Evolutionary conservation across 2,113 vertebrate genomes (phyloP).

Genomic region (Seriola dumerili): DNA sequence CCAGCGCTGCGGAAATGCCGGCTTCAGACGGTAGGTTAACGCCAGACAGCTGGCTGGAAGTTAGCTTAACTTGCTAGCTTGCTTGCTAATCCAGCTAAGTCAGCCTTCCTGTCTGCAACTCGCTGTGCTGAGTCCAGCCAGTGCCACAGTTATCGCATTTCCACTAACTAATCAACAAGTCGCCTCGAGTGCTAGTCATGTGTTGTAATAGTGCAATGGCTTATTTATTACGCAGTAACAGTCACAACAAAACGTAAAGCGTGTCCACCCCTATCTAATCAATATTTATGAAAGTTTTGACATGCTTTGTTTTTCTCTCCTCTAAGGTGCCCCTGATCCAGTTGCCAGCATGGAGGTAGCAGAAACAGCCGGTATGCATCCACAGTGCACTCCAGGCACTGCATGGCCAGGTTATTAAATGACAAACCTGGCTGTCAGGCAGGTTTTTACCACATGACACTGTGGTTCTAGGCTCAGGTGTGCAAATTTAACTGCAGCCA

Average conservation of each 20-base stretch:
- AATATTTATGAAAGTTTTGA: conserved; percentile 58
- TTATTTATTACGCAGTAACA: background rate
- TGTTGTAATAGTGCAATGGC: background rate
- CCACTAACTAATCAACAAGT: conserved; percentile 67
- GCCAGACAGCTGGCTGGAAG: conserved; percentile 56
- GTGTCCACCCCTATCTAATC: background rate
- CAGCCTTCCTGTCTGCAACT: conserved; percentile 62
- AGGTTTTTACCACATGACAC: background rate
- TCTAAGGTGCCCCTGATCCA: conserved; percentile 89
- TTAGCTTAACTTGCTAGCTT: conserved; percentile 75
- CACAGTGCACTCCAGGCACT: background rate
- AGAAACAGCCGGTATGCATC: conserved; percentile 91
- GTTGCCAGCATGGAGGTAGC: conserved; percentile 94
- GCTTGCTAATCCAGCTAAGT: conserved; percentile 73
- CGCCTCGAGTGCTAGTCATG: background rate
- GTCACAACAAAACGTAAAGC: background rate
- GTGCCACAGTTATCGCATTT: conserved; percentile 10
- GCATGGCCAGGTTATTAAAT: conserved; percentile 14
- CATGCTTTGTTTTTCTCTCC: conserved; percentile 53
- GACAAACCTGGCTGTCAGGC: background rate
- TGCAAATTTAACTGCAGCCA: background rate
- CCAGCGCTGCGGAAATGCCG: conserved; percentile 60
- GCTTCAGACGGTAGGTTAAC: conserved; percentile 70
- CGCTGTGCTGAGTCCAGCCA: conserved; percentile 15
- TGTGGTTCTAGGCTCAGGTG: conserved; percentile 24